Conservation (phyloP, 1,140 invertebrate species). For the Drosophila teissieri region DNA sequence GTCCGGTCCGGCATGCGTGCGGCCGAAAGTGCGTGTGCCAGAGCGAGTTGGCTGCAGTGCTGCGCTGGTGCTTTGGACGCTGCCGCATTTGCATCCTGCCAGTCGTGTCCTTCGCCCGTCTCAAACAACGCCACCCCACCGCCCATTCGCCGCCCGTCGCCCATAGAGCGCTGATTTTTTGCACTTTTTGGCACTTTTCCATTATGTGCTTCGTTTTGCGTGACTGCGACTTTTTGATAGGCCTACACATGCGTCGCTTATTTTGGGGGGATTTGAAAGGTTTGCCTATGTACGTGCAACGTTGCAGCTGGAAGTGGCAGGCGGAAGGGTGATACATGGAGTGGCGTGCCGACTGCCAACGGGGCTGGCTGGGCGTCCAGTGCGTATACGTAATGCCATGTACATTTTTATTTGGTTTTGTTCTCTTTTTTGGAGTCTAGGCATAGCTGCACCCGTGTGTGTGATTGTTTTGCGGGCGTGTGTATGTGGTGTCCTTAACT, state of each 20-base stretch:
- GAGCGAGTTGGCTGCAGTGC: conserved; percentile 67
- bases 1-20: conserved; percentile 30
- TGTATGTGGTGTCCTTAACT: conserved; percentile 61
- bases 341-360: conserved; percentile 15
- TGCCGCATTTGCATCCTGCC: conserved; percentile 33
- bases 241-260: conserved; percentile 73
- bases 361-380: conserved; percentile 12
- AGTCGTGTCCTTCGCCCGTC: conserved; percentile 23
- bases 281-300: conserved; percentile 71
- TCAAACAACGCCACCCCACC: not conserved
- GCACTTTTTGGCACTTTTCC: conserved; percentile 66
- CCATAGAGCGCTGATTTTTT: conserved; percentile 15
- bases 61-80: conserved; percentile 37
- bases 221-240: conserved; percentile 77
- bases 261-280: conserved; percentile 74
- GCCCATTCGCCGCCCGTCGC: not conserved
- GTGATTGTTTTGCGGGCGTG: conserved; percentile 17
- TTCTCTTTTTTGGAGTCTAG: conserved; percentile 14
- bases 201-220: conserved; percentile 72
- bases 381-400: conserved; percentile 75
- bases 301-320: not conserved
- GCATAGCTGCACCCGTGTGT: conserved; percentile 30
- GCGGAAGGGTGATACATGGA: conserved; percentile 17
- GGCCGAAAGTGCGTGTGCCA: conserved; percentile 43
- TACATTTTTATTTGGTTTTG: conserved; percentile 38